Base-by-base conservation (phyloP, 2,113 vertebrate genomes). In the Pseudopipra pipra region DNA sequence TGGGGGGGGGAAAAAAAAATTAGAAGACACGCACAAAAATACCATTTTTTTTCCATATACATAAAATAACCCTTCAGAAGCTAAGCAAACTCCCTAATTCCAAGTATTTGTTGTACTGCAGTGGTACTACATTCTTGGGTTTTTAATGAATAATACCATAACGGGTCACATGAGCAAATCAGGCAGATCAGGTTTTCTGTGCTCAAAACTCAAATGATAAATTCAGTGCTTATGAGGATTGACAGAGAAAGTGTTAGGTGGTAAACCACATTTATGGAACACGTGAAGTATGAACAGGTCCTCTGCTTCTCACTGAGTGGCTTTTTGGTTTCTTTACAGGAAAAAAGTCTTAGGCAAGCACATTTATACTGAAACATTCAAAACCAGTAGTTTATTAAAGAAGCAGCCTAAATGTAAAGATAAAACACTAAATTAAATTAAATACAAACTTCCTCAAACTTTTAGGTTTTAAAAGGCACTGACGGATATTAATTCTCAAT, bases 1-100 rank as follows among this genome's bases (percentile, higher is more conserved):
- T 97, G 5, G 18, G 27, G 8, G 8, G 12, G 14, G 98, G 98
- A 97, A 95, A 96, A 90, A 85, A 96, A 44, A 74, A 90, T 78
- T 41, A 87, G 27, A 49, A 43, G 11, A 41, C 7, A 68, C 1
- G 46, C 1, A 77, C 10, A 93, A 35, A 70, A 54, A 1, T 2
- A 24, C 1, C 1, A 1, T 52, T 2, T 8, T 43, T 82, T 79
- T 94, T 35, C 9, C 11, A 49, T 33, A 65, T 46, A 15, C 39
- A 75, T 39, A 67, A 49, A 79, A 37, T 43, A 76, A 37, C 19
- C 3, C 23, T 74, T 33, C 44, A 67, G 46, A 77, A 88, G 49
- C 25, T n/a, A 25, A 49, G 8, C 31, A 76, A 52, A 47, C 2
- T 4, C 30, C 25, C 76, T 19, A 79, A 77, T 75, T 46, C 35